Evolutionary conservation across 2,888 invertebrate species (phyloP), one percentile per base, ranked within the genome.

Genomic region (Alcis repandata): DNA sequence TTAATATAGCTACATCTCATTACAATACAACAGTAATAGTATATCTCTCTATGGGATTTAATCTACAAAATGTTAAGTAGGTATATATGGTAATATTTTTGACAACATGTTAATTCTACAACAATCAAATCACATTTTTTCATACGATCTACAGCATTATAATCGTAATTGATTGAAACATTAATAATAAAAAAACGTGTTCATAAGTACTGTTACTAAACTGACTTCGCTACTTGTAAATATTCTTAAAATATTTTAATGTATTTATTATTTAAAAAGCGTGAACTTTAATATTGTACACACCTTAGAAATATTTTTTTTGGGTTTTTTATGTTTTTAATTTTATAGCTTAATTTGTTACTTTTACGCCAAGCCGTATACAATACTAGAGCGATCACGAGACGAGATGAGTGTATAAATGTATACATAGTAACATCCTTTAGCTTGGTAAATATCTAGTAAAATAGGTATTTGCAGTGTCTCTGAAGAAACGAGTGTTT

Each of bases 41-140:
- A 63, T 86, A 90, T 89, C 86, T 90, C 87, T 91, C 86, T 89
- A 92, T 89, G 82, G 88, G 84, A 86, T 87, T 87, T 87, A 89
- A 83, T 80, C 89, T 91, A 91, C 83, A 83, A 84, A 85, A 86
- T 88, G 74, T 79, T 85, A 91, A 86, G 86, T 88, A 87, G 68
- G 86, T 82, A 87, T 76, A 70, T 75, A 84, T 74, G 8, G 82
- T 84, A 82, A 84, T 85, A 86, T 76, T 86, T 83, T 82, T 86
- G 89, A 89, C 88, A 88, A 90, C 89, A 88, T 81, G 78, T 86
- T 88, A 85, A 82, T 76, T 86, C 89, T 91, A 92, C 89, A 92
- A 92, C 91, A 92, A 92, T 90, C 84, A 87, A 90, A 92, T 92
- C 92, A 92, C 92, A 92, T 87, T 90, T 86, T 72, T 69, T 77